phyloP scores from a whole-genome alignment of 2,797 vertebrate genomes.

The Tadarida brasiliensis region DNA sequence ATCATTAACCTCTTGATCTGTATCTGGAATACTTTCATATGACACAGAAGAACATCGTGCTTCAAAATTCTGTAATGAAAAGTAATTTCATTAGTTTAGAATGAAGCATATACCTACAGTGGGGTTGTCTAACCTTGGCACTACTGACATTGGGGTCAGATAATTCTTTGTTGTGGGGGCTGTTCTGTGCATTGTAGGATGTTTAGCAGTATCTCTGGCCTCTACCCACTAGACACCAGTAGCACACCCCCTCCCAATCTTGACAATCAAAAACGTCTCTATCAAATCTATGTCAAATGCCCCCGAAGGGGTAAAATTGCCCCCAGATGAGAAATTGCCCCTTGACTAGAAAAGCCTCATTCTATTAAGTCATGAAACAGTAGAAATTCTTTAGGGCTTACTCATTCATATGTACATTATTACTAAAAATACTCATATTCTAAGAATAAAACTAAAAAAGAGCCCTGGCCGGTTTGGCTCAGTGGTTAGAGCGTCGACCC shows the following conservation, averaged over 20 bases:
- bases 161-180: neutral
- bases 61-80: conserved; percentile 84
- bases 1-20: conserved; percentile 90
- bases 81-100: conserved; percentile 68
- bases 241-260: neutral
- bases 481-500: too few relatives aligned
- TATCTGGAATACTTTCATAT: conserved; percentile 75
- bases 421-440: conserved; percentile 42
- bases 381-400: conserved; percentile 39
- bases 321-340: neutral
- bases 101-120: neutral
- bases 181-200: neutral
- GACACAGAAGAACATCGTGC: conserved; percentile 69
- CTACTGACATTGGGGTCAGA: neutral
- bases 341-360: neutral
- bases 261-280: conserved; percentile 25
- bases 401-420: neutral
- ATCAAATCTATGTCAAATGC: neutral
- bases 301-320: neutral
- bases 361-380: conserved; percentile 8
- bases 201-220: neutral
- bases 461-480: too few relatives aligned
- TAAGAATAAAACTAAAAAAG: conserved; percentile 8
- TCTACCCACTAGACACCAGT: neutral
- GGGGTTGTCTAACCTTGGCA: neutral